These are phyloP conservation scores for Orthosia gothica DNA, from an alignment of 2,888 invertebrate genomes.

Conservation along the genomic window DNA sequence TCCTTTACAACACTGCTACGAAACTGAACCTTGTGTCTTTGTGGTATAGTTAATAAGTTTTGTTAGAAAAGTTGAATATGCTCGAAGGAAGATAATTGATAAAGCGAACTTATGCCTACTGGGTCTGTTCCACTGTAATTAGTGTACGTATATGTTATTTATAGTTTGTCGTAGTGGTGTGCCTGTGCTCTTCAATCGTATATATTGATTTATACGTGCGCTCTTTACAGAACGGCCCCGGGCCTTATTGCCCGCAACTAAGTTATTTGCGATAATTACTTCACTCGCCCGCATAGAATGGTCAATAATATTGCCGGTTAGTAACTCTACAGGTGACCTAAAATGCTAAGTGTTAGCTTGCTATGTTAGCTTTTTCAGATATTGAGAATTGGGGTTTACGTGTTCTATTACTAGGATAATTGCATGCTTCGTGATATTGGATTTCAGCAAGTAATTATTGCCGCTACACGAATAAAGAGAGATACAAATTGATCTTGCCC, in stretches of 20 bases:
- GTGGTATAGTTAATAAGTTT: conserved; percentile 50
- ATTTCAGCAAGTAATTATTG: conserved; percentile 33
- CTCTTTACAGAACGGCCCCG: conserved; percentile 72
- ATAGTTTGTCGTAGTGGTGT: conserved; percentile 71
- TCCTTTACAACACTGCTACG: conserved; percentile 11
- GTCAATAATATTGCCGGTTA: conserved; percentile 67
- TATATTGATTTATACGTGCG: conserved; percentile 85
- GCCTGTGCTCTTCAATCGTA: conserved; percentile 74
- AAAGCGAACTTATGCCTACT: conserved; percentile 79
- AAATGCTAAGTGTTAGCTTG: conserved; percentile 46
- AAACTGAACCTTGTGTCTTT: conserved; percentile 47
- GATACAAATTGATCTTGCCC: not conserved
- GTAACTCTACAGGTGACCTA: conserved; percentile 62
- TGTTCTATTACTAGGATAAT: conserved; percentile 26
- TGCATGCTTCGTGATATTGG: conserved; percentile 12
- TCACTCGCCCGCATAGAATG: conserved; percentile 73
- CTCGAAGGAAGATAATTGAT: conserved; percentile 76
- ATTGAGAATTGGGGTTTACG: conserved; percentile 10
- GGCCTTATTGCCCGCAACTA: conserved; percentile 76
- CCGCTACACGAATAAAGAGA: conserved; percentile 14
- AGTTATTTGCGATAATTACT: conserved; percentile 85
- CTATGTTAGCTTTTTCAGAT: conserved; percentile 29
- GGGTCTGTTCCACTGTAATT: conserved; percentile 81
- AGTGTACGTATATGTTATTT: conserved; percentile 78
- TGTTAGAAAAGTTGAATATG: conserved; percentile 59